Evolutionary conservation across 2,888 invertebrate genomes (phyloP), one percentile per base, ranked within the genome.

Genomic region (Taphrorychus bicolor): DNA sequence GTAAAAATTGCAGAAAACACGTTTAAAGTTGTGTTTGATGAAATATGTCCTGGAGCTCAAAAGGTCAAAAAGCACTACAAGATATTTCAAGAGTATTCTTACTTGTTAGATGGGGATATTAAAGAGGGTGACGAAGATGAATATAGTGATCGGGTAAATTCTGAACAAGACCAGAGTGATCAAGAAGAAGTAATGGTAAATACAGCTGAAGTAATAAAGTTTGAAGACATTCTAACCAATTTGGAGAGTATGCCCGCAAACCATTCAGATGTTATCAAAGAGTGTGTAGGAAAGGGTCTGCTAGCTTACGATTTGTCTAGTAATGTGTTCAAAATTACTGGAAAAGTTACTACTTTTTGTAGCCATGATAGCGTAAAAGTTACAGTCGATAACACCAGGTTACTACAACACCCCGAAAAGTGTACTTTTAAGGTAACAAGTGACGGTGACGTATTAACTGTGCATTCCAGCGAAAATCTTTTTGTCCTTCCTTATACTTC

Each of bases 351-450:
- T 0, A 73, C 70, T n/a, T 78, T 79, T 60, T 60, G 66, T 2
- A 78, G 78, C 57, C 73, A 76, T 24, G 78, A 79, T 60, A 71
- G 70, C 17, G 74, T 78, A 17, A 74, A 73, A 66, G 57, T 78
- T 19, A 68, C 62, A 7, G 73, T 79, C 0, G 78, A 79, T 48
- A 76, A 75, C 23, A 70, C 74, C 11, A 69, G 72, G 59, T 69
- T 77, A 11, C 32, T 74, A 5, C 70, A 73, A 16, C 72, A 73
- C n/a, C 59, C 70, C 7, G 62, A 62, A 42, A 75, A 75, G 64
- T 76, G 77, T 68, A 72, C 69, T 5, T 71, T 76, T 0, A 73
- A 66, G 51, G 21, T 78, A 9, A 32, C 24, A 11, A 71, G 71
- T 52, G 70, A 72, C 23, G 69, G 66, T 40, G 73, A 74, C 59